These are phyloP conservation scores for Bombylius discolor DNA, from an alignment of 2,888 invertebrate species.

Conservation along the genomic window DNA sequence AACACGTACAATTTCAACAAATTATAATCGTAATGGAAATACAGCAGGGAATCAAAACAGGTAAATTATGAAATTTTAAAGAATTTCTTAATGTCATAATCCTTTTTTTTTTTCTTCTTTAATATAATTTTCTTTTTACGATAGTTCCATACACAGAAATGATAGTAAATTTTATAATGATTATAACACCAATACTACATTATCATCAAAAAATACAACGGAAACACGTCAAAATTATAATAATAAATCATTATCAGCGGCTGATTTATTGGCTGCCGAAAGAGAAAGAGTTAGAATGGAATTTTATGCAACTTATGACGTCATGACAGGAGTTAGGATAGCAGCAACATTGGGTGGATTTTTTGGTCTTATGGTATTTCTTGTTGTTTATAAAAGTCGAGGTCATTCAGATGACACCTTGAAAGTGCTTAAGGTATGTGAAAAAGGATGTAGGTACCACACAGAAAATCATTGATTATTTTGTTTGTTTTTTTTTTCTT, in stretches of 20 bases:
- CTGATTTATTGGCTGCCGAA: constrained; percentile 37
- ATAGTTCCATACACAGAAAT: constrained; percentile 10
- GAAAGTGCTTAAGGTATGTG: constrained; percentile 44
- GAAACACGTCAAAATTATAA: constrained; percentile 5
- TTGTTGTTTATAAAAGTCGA: constrained; percentile 82
- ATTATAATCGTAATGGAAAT: constrained; percentile 14
- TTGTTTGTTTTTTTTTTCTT: constrained; percentile 10
- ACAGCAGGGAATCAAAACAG: constrained; percentile 9
- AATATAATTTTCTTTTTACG: background rate
- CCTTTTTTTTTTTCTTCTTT: background rate
- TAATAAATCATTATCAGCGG: constrained; percentile 11
- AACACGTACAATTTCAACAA: constrained; percentile 17
- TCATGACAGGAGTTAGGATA: constrained; percentile 86
- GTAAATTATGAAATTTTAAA: background rate
- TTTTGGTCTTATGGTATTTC: constrained; percentile 80
- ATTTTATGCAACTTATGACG: constrained; percentile 83
- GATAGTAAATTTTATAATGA: constrained; percentile 10
- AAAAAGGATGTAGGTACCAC: background rate
- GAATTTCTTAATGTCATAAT: background rate
- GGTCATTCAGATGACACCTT: constrained; percentile 61
- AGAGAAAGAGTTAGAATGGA: constrained; percentile 61
- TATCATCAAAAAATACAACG: constrained; percentile 5
- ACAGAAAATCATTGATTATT: background rate
- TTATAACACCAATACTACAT: constrained; percentile 1
- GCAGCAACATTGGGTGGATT: constrained; percentile 84